A percentile compares a stretch with the other conserved stretches of the same genome.
Evolutionary conservation across 2,113 vertebrate species (phyloP).

Genomic region (Phaethornis superciliosus): DNA sequence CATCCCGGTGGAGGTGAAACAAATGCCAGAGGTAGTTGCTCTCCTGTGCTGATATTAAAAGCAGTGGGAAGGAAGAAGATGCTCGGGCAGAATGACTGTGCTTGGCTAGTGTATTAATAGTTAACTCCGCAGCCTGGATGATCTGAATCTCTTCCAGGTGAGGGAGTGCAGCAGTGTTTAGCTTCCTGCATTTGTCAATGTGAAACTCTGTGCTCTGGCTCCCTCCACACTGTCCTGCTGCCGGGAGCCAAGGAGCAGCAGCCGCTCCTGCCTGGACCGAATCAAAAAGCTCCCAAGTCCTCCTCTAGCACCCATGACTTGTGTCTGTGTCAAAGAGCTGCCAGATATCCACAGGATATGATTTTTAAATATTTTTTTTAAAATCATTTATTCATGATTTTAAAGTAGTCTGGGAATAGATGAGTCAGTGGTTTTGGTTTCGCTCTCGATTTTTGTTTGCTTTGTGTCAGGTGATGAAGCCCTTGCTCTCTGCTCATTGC

Average conservation of each 20-base stretch:
- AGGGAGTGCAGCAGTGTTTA: conserved; percentile 37
- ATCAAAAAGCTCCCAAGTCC: neutral
- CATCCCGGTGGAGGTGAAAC: neutral
- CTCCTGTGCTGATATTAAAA: neutral
- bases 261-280: neutral
- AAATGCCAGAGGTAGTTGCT: neutral
- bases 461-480: neutral
- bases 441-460: neutral
- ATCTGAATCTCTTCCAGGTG: conserved; percentile 58
- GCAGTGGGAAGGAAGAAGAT: neutral
- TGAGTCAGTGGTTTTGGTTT: neutral
- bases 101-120: neutral
- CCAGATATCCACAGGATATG: neutral
- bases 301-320: neutral
- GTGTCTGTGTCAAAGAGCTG: neutral
- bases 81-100: neutral
- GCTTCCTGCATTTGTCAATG: conserved; percentile 70
- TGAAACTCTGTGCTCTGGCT: conserved; percentile 32
- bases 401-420: neutral
- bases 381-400: neutral
- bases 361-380: neutral
- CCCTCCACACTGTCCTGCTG: neutral
- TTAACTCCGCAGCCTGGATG: neutral
- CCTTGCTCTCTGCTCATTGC: neutral
- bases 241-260: neutral